Percentiles rank a stretch among this genome's conserved stretches.
These are phyloP conservation scores for Zaprionus davidi DNA, from an alignment of 1,140 invertebrate genomes.

Conservation along the genomic window DNA sequence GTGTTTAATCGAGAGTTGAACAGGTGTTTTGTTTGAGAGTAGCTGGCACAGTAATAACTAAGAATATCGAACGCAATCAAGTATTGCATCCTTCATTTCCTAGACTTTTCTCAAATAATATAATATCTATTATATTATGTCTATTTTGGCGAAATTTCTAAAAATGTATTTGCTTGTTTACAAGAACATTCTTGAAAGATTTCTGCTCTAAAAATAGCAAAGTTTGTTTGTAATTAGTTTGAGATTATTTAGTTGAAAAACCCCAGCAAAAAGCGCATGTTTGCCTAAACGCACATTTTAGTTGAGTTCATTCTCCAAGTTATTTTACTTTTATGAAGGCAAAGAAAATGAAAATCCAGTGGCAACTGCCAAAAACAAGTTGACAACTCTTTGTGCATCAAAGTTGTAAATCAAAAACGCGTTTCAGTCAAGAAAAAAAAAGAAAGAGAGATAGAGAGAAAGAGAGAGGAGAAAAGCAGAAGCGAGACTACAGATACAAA, in stretches of 20 bases:
- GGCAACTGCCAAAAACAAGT: conserved; percentile 40
- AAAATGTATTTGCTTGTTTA: background rate
- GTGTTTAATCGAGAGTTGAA: conserved; percentile 16
- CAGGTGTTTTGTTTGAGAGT: conserved; percentile 45
- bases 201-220: conserved; percentile 13
- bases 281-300: background rate
- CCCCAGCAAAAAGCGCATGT: background rate
- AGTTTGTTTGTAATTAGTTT: conserved; percentile 42
- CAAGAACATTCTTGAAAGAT: conserved; percentile 1
- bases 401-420: conserved; percentile 50
- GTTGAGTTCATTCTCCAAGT: background rate
- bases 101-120: background rate
- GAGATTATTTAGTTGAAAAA: conserved; percentile 20
- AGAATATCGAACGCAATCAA: no score
- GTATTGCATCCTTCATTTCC: background rate
- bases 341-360: conserved; percentile 41
- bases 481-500: conserved; percentile 29
- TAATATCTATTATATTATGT: background rate
- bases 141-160: background rate
- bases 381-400: conserved; percentile 31
- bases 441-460: background rate
- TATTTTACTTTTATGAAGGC: background rate
- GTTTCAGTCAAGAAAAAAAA: conserved; percentile 15
- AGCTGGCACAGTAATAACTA: background rate
- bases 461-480: background rate